Conservation (phyloP, 2,113 vertebrate genomes). For the Lophura nycthemera region DNA sequence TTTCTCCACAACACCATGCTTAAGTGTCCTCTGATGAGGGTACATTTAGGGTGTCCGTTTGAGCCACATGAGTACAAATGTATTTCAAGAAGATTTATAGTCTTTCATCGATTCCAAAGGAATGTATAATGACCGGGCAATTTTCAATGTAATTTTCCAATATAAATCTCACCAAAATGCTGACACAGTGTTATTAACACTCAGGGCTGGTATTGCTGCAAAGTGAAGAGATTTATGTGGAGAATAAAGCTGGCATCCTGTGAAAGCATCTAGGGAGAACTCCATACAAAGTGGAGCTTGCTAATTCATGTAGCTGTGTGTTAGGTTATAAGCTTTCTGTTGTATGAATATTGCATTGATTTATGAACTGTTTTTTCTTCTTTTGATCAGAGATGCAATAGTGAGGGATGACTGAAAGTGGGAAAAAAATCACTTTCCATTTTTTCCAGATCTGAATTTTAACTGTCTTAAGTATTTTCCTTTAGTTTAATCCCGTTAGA, state of each 20-base stretch:
- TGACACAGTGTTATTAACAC: conserved; percentile 37
- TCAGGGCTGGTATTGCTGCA: neutral
- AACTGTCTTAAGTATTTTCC: neutral
- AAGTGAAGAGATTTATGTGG: conserved; percentile 46
- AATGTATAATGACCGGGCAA: conserved; percentile 36
- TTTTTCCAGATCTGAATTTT: neutral
- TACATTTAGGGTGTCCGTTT: neutral
- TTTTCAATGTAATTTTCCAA: conserved; percentile 7
- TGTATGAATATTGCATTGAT: neutral
- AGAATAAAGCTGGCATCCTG: conserved; percentile 37
- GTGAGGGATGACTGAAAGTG: neutral
- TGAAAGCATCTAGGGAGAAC: neutral
- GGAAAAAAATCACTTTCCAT: neutral
- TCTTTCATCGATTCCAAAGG: conserved; percentile 44
- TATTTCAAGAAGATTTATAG: conserved; percentile 22
- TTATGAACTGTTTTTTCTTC: neutral
- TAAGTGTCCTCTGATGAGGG: conserved; percentile 9
- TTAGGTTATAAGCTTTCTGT: conserved; percentile 10
- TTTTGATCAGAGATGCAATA: neutral
- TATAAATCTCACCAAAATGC: conserved; percentile 20
- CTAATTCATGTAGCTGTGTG: neutral
- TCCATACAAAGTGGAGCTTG: neutral
- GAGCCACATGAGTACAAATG: neutral
- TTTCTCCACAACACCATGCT: neutral
- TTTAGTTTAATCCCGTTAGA: conserved; percentile 12